Percentiles rank a stretch among this genome's conserved stretches.
Conservation (phyloP, 2,113 vertebrate genomes). For the Sebastes fasciatus region DNA sequence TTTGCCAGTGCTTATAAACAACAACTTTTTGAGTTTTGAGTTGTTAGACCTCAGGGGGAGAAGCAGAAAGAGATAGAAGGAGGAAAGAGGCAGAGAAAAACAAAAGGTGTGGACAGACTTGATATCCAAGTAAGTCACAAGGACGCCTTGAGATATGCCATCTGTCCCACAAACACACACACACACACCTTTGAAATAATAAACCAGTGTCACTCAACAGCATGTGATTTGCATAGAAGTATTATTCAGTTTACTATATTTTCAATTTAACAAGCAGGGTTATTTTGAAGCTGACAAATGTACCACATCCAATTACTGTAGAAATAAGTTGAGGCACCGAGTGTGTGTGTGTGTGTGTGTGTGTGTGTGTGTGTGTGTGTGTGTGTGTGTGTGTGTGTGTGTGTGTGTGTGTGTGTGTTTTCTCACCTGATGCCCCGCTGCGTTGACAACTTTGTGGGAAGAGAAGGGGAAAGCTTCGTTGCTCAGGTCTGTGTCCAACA, state of each 20-base stretch:
- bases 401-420: slow-evolving; percentile 9
- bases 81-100: background rate
- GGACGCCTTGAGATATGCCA: slow-evolving; percentile 31
- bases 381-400: too few relatives aligned
- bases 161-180: slow-evolving; percentile 28
- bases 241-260: slow-evolving; percentile 30
- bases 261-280: slow-evolving; percentile 14
- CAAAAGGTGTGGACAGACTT: slow-evolving; percentile 24
- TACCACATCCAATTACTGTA: slow-evolving; percentile 31
- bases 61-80: background rate
- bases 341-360: slow-evolving; percentile 12
- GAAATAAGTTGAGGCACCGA: background rate
- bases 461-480: slow-evolving; percentile 94
- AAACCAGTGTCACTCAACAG: slow-evolving; percentile 22
- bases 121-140: slow-evolving; percentile 39
- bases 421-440: slow-evolving; percentile 89
- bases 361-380: background rate
- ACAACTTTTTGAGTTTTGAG: slow-evolving; percentile 16
- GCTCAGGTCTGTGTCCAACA: slow-evolving; percentile 91
- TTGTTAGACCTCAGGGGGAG: background rate
- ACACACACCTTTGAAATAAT: slow-evolving; percentile 36
- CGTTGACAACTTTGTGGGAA: slow-evolving; percentile 88
- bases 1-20: background rate
- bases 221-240: slow-evolving; percentile 20
- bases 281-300: slow-evolving; percentile 46